phyloP scores from a whole-genome alignment of 2,113 vertebrate species.

The Malurus melanocephalus region DNA sequence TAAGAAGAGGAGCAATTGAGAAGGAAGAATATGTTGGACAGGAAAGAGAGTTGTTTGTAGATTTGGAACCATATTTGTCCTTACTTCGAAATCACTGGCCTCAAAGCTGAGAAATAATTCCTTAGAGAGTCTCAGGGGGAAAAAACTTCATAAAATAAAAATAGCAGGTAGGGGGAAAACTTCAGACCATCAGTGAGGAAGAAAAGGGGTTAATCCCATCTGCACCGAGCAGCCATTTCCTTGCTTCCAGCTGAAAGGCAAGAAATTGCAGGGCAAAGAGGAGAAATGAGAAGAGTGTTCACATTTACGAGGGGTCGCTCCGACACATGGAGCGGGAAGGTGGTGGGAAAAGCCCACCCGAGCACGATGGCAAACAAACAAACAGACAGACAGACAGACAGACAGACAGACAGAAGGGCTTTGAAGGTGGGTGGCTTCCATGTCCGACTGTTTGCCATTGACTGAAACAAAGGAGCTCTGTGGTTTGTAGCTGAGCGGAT shows the following conservation, averaged over 20 bases:
- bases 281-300: background rate
- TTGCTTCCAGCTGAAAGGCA: background rate
- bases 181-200: background rate
- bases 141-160: background rate
- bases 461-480: slow-evolving; percentile 63
- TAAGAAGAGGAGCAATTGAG: background rate
- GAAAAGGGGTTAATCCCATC: slow-evolving; percentile 9
- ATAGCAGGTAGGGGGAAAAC: background rate
- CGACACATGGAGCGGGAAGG: background rate
- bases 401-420: slow-evolving; percentile 38
- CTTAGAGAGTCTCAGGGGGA: background rate
- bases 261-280: background rate
- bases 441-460: slow-evolving; percentile 62
- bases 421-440: slow-evolving; percentile 67
- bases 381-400: slow-evolving; percentile 48
- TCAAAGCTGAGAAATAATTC: background rate
- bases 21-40: background rate
- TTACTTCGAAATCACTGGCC: background rate
- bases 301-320: background rate
- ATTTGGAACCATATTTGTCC: background rate
- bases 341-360: background rate
- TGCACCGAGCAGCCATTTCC: background rate
- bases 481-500: slow-evolving; percentile 73
- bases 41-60: background rate
- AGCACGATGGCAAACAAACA: slow-evolving; percentile 31